Evolutionary conservation across 2,113 vertebrate genomes (phyloP), one percentile per base, ranked within the genome.

Genomic region (Eleginops maclovinus): DNA sequence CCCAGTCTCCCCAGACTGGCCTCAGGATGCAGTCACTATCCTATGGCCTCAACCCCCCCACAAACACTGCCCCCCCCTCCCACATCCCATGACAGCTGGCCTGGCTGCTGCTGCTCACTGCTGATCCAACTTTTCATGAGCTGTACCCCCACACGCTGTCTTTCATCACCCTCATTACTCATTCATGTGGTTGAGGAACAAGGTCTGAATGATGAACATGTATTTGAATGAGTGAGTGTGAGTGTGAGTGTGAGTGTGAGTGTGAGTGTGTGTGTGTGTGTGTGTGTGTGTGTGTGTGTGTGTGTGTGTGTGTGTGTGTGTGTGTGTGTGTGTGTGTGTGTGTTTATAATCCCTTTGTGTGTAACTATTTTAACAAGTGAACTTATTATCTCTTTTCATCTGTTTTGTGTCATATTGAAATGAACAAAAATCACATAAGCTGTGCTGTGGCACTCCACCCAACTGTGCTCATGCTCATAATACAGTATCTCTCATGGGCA

Each of bases 91-190:
- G 79, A 84, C 82, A 87, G 81, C 86, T 93, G 77, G 81, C 84
- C 85, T 89, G 89, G 87, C 88, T 91, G 86, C 85, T 91, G 76
- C 83, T 91, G 75, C 85, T 88, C 88, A 85, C 85, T 83, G 88
- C 87, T 90, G 73, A 84, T 75, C 66, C 68, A 77, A 77, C 77
- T 10, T 61, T 79, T 84, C 78, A 86, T 79, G 69, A 71, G 70
- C 85, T 85, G 72, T 64, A 47, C 71, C 54, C 21, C 56, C 56
- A 50, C 86, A 79, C 82, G 51, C 44, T 67, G 41, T 69, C 67
- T 77, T 61, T 65, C 72, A 79, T 89, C 44, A 21, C 75, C 14
- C 51, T 54, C 53, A 78, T 62, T 66, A 26, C 54, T 62, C 72
- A 72, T 66, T 60, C 60, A 46, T 60, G 53, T 62, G 28, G 22